Evolutionary conservation across 2,888 invertebrate species (phyloP), one percentile per base, ranked within the genome.

Genomic region (Synanthedon myopaeformis): DNA sequence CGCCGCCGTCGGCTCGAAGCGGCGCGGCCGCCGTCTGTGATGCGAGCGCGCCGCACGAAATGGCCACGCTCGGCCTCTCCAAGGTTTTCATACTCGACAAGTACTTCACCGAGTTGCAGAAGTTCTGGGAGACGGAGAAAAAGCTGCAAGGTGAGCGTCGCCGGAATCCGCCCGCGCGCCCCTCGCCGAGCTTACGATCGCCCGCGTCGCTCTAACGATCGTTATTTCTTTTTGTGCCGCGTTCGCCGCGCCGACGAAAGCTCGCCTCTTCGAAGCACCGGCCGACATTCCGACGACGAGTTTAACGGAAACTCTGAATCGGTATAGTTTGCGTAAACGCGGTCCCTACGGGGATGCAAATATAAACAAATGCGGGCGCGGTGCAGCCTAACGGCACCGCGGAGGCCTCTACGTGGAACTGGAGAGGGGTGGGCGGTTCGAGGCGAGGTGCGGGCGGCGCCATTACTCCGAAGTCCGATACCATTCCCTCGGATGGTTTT

Each of bases 31-130:
- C 79, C 69, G 73, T 71, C 62, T 78, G 85, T 79, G 82, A 81
- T 82, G 85, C 71, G 70, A 74, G 79, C 81, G 79, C 79, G 75
- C 69, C 76, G 75, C 76, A 76, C 81, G 85, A 79, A 88, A 96
- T 96, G 96, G 96, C 96, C 91, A 96, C 96, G 87, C 91, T 96
- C 89, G 96, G 96, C 90, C 93, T 96, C 74, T 96, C 96, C 81
- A 97, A 97, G 91, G 96, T 96, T 87, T 97, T 96, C 92, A 97
- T 97, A 84, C 92, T 97, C 91, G 97, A 97, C 92, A 97, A 97
- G 88, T 97, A 97, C 89, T 97, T 97, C 89, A 96, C 96, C 66
- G 97, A 97, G 89, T 90, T 97, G 85, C 96, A 96, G 84, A 97
- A 97, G 89, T 96, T 96, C 89, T 96, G 96, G 95, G 96, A 96